Conservation (phyloP, 2,797 vertebrate species). For the Gobionotothen gibberifrons region DNA sequence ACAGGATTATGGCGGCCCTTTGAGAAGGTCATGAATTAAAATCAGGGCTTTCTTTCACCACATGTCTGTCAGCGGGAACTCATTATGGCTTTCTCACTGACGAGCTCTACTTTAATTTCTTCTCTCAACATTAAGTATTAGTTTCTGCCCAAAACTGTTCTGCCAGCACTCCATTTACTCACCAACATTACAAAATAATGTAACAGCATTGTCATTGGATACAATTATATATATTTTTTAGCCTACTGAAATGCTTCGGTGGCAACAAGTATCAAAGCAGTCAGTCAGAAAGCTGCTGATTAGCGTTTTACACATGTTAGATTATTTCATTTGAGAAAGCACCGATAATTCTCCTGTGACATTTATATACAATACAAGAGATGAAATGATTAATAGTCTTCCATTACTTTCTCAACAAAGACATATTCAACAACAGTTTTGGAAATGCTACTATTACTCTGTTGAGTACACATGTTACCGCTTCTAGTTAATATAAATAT, state of each 20-base stretch:
- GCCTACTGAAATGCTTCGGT: neutral
- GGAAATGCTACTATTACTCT: neutral
- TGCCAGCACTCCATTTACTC: neutral
- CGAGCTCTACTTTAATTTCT: neutral
- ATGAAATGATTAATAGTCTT: neutral
- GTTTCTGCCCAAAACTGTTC: neutral
- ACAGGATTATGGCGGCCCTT: constrained; percentile 32
- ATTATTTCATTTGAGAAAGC: neutral
- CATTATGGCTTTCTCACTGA: neutral
- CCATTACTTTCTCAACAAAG: neutral
- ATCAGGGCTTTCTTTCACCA: neutral
- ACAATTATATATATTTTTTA: neutral
- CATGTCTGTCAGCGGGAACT: neutral
- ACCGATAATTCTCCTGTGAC: no score
- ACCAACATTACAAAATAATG: neutral
- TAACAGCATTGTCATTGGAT: no score
- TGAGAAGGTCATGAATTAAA: constrained; percentile 13
- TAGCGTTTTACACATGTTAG: no score
- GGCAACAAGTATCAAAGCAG: neutral
- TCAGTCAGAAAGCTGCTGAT: neutral
- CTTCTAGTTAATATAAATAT: neutral
- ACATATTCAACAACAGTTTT: neutral
- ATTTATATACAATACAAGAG: neutral
- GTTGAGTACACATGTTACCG: no score
- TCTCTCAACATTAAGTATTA: neutral